Percentiles rank a stretch among this genome's conserved stretches.
These are phyloP conservation scores for Luidia sarsii DNA, from an alignment of 53 echinoderm and acorn worm genomes.

Conservation along the genomic window DNA sequence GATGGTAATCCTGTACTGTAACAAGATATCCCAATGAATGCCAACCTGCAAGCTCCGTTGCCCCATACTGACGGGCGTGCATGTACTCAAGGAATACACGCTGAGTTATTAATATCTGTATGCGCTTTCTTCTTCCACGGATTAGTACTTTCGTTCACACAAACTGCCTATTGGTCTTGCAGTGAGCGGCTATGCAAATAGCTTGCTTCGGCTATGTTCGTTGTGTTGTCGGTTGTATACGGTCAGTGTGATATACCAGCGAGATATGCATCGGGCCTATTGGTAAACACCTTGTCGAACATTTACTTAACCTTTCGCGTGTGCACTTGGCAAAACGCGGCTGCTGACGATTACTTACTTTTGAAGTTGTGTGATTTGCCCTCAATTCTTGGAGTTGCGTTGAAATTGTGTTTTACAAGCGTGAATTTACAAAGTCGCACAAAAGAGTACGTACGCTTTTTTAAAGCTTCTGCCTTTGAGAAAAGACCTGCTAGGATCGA, in stretches of 20 bases:
- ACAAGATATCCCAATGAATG: slow-evolving; percentile 2
- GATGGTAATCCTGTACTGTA: background rate
- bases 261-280: background rate
- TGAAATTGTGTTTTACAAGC: too few relatives aligned
- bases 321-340: too few relatives aligned
- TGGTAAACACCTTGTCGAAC: background rate
- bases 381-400: too few relatives aligned
- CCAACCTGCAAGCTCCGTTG: slow-evolving; percentile 22
- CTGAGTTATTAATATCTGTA: background rate
- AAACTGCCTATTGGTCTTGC: background rate
- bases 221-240: too few relatives aligned
- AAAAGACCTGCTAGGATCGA: too few relatives aligned
- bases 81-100: background rate
- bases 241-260: background rate
- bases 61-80: slow-evolving; percentile 32
- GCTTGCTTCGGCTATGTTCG: too few relatives aligned
- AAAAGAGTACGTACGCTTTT: too few relatives aligned
- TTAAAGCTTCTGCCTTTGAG: too few relatives aligned
- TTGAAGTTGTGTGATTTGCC: too few relatives aligned
- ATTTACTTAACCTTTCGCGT: background rate
- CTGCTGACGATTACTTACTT: too few relatives aligned
- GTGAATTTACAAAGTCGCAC: too few relatives aligned
- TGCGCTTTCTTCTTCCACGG: too few relatives aligned
- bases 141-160: background rate
- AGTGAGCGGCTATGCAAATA: background rate